Base-by-base conservation (phyloP, 2,113 vertebrate species). In the Entelurus aequoreus region DNA sequence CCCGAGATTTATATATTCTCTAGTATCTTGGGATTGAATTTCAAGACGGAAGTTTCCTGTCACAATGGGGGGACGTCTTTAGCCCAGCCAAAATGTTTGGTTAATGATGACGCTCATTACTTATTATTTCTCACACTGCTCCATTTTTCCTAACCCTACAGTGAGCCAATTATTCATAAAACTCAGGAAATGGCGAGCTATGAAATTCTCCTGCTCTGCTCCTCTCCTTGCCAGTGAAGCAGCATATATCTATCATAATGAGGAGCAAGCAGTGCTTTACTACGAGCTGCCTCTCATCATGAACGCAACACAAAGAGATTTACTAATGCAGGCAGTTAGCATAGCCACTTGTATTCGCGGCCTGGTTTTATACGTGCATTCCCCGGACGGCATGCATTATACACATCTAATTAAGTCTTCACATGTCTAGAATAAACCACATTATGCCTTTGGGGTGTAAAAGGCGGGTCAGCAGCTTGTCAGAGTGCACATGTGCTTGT, bases 371-470 rank as follows among this genome's bases (percentile, higher is more conserved):
- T 81, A 72, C 72, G 59, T 78, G 68, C 66, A 44, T 66, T 85
- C 86, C 84, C 87, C 16, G 74, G 83, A 82, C 78, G 71, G 50
- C 76, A 64, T 68, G 77, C 81, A 88, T 88, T 88, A 82, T 86
- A 82, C 82, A 77, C 87, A 84, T 84, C 84, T 87, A 86, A 87
- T 88, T 84, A 90, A 88, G 84, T 86, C 81, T 77, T 88, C 83
- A 85, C 81, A 82, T 87, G 85, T 87, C 78, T 79, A 86, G 84
- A 88, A 87, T 88, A 86, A 88, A 89, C 76, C 77, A 81, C 79
- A 84, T 84, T 82, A 81, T 84, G 71, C 86, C 86, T 79, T 68
- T 71, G 86, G 28, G 79, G 85, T 80, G 72, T 8, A 68, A 72
- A 78, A 71, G 81, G 78, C 81, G 84, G 80, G 84, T 83, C 82